Percentiles rank a stretch among this genome's conserved stretches.
These are phyloP conservation scores for Liodrosophila aerea DNA, from an alignment of 2,888 invertebrate species.

Conservation along the genomic window DNA sequence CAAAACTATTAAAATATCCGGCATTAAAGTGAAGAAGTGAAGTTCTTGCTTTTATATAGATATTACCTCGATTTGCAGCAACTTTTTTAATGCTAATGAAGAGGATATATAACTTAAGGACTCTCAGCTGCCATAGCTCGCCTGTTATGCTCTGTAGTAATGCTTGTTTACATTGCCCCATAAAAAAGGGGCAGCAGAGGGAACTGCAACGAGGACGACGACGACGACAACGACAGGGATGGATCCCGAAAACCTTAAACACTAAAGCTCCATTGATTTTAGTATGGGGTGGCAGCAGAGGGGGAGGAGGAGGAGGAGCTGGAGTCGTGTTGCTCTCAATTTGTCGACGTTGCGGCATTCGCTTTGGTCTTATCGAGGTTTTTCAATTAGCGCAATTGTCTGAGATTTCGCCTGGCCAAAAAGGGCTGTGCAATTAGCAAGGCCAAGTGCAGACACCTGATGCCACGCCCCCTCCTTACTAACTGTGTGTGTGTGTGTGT, in stretches of 20 bases:
- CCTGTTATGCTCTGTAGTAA: neutral
- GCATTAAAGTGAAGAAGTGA: conserved; percentile 1
- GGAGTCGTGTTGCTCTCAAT: conserved; percentile 8
- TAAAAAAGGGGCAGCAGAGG: conserved; percentile 11
- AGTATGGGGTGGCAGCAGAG: neutral
- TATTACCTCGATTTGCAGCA: neutral
- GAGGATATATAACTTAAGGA: too few relatives aligned
- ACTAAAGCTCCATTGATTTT: conserved; percentile 2
- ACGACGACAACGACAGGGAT: too few relatives aligned
- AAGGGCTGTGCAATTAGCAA: conserved; percentile 67
- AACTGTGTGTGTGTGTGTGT: conserved; percentile 26
- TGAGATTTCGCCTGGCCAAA: conserved; percentile 68
- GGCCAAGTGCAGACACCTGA: conserved; percentile 74
- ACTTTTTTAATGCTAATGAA: conserved; percentile 9
- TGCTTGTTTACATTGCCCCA: conserved; percentile 22
- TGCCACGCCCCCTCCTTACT: conserved; percentile 40
- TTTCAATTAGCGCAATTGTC: conserved; percentile 75
- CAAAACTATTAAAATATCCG: neutral
- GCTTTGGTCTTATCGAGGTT: conserved; percentile 67
- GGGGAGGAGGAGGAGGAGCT: neutral
- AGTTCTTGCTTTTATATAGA: conserved; percentile 2
- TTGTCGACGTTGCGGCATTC: conserved; percentile 11
- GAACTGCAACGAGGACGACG: conserved; percentile 21
- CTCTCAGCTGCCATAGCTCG: neutral
- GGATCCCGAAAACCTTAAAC: neutral